These are phyloP conservation scores for Vultur gryphus DNA, from an alignment of 2,797 vertebrate species.

Conservation along the genomic window DNA sequence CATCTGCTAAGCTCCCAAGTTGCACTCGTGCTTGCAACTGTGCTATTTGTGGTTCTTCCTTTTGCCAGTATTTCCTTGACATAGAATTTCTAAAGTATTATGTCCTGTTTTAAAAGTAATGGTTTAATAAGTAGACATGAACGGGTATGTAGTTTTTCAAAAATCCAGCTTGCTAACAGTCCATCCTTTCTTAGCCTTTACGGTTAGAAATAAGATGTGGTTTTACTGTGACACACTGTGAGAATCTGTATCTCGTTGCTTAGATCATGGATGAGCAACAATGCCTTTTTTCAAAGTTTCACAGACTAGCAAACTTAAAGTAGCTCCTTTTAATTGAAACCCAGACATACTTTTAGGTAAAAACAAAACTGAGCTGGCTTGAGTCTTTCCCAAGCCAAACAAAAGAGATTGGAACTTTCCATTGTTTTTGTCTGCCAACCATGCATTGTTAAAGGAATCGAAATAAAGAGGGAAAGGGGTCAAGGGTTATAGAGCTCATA, in stretches of 20 bases:
- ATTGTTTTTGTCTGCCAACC: conserved; percentile 72
- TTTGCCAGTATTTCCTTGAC: background rate
- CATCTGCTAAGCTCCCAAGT: background rate
- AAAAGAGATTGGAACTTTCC: conserved; percentile 70
- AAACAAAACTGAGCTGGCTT: conserved; percentile 64
- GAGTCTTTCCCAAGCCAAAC: conserved; percentile 75
- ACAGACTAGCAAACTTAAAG: conserved; percentile 62
- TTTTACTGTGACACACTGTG: conserved; percentile 36
- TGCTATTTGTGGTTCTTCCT: background rate
- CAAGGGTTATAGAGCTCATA: conserved; percentile 73
- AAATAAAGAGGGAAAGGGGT: conserved; percentile 73
- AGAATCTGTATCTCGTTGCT: conserved; percentile 55
- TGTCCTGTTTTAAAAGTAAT: background rate
- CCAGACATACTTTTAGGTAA: conserved; percentile 65
- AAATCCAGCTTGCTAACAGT: background rate
- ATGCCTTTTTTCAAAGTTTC: conserved; percentile 58
- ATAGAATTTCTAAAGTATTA: background rate
- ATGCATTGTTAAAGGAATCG: conserved; percentile 72
- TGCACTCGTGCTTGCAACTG: background rate
- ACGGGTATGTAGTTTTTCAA: background rate
- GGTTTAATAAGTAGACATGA: background rate
- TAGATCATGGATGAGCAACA: conserved; percentile 61
- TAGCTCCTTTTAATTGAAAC: conserved; percentile 75
- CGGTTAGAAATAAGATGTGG: background rate
- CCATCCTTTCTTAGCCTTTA: background rate